phyloP scores from a whole-genome alignment of 2,797 vertebrate species.

The Sebastes minor region DNA sequence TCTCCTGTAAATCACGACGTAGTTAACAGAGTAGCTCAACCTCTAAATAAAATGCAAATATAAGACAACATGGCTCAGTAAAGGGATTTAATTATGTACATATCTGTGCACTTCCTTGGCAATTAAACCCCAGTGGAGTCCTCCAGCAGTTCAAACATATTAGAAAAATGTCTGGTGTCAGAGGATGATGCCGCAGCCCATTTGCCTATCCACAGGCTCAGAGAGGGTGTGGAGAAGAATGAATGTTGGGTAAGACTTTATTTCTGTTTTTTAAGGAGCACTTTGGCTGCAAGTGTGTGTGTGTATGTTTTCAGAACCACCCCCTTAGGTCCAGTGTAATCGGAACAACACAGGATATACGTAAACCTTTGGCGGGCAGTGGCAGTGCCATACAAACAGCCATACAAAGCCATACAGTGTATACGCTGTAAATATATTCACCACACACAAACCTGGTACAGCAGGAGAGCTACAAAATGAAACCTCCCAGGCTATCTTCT shows the following conservation, averaged over 20 bases:
- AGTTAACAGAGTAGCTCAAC: slow-evolving; percentile 31
- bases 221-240: slow-evolving; percentile 37
- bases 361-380: neutral
- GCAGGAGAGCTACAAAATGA: slow-evolving; percentile 32
- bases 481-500: slow-evolving; percentile 41
- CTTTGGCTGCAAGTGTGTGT: slow-evolving; percentile 2
- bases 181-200: slow-evolving; percentile 68
- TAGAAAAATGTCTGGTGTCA: slow-evolving; percentile 71
- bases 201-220: slow-evolving; percentile 73
- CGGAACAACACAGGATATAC: neutral
- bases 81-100: slow-evolving; percentile 75
- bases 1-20: slow-evolving; percentile 55
- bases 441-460: slow-evolving; percentile 30
- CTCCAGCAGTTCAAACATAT: slow-evolving; percentile 77
- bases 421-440: neutral
- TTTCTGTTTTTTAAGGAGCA: slow-evolving; percentile 20
- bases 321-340: neutral
- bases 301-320: neutral
- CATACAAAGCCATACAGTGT: neutral
- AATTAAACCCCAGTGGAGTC: slow-evolving; percentile 76
- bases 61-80: slow-evolving; percentile 41
- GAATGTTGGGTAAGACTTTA: slow-evolving; percentile 35
- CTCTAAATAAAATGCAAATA: slow-evolving; percentile 70
- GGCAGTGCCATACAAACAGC: neutral
- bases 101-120: slow-evolving; percentile 68